A percentile compares a stretch with the other conserved stretches of the same genome.
Conservation (phyloP, 2,797 vertebrate species). For the Sternarchorhynchus goeldii region DNA sequence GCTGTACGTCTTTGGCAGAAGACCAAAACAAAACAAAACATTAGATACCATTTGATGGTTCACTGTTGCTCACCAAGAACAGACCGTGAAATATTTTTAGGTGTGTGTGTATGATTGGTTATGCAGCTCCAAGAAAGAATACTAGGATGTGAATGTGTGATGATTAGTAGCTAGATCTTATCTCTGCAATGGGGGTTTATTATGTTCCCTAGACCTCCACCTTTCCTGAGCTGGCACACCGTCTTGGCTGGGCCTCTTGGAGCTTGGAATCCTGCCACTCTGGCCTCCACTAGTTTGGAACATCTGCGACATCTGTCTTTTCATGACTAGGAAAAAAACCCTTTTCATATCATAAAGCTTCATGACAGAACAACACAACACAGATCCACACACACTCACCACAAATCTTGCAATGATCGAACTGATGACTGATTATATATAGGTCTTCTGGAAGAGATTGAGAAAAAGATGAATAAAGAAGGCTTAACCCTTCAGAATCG, state of each 20-base stretch:
- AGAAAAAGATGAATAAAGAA: conserved; percentile 1
- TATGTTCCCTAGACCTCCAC: conserved; percentile 21
- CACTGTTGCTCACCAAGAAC: no score
- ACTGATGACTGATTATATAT: conserved; percentile 46
- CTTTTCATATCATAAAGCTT: conserved; percentile 39
- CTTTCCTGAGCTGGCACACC: not conserved
- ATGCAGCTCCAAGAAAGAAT: conserved; percentile 59
- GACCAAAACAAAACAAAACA: no score
- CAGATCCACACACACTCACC: conserved; percentile 14
- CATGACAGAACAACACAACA: conserved; percentile 26
- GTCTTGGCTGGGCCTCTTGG: conserved; percentile 19
- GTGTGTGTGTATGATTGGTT: conserved; percentile 55
- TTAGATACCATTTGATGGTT: no score
- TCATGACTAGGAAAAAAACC: not conserved
- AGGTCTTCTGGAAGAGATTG: conserved; percentile 15
- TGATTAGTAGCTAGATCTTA: conserved; percentile 69
- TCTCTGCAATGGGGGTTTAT: conserved; percentile 55
- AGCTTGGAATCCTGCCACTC: conserved; percentile 36
- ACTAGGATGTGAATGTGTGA: conserved; percentile 69
- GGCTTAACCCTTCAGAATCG: conserved; percentile 36
- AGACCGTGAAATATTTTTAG: conserved; percentile 16
- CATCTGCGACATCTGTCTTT: conserved; percentile 26
- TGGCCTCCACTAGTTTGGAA: conserved; percentile 33
- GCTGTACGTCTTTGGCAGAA: no score
- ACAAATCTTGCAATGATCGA: conserved; percentile 33